A percentile compares a stretch with the other conserved stretches of the same genome.
phyloP scores from a whole-genome alignment of 2,888 invertebrate genomes.

The Pasiphila rectangulata region DNA sequence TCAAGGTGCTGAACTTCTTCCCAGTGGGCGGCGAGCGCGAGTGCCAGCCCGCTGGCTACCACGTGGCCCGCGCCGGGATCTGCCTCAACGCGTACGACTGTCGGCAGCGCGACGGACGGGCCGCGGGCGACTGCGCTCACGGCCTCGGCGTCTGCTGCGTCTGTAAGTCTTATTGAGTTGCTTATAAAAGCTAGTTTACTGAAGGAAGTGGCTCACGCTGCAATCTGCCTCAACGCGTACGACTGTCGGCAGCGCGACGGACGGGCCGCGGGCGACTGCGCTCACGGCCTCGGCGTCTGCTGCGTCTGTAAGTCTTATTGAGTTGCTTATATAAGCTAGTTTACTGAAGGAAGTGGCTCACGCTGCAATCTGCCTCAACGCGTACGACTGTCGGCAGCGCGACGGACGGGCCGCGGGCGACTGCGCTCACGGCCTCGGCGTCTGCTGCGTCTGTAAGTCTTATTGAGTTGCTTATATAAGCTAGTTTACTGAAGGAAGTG shows the following conservation, averaged over 20 bases:
- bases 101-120: conserved; percentile 84
- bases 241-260: background rate
- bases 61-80: conserved; percentile 86
- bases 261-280: background rate
- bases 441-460: too few species aligned
- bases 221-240: background rate
- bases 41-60: conserved; percentile 85
- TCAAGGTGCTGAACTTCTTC: conserved; percentile 88
- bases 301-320: conserved; percentile 93
- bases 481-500: too few species aligned
- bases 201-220: too few species aligned
- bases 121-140: conserved; percentile 89
- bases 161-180: too few species aligned
- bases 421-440: too few species aligned
- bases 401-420: background rate
- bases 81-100: conserved; percentile 93
- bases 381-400: background rate
- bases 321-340: too few species aligned
- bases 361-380: background rate
- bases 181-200: too few species aligned
- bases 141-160: conserved; percentile 93
- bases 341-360: too few species aligned
- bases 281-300: too few species aligned
- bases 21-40: conserved; percentile 91
- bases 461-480: too few species aligned